Evolutionary conservation across 2,888 invertebrate species (phyloP), one percentile per base, ranked within the genome.

Genomic region (Ommatoiulus sabulosus): DNA sequence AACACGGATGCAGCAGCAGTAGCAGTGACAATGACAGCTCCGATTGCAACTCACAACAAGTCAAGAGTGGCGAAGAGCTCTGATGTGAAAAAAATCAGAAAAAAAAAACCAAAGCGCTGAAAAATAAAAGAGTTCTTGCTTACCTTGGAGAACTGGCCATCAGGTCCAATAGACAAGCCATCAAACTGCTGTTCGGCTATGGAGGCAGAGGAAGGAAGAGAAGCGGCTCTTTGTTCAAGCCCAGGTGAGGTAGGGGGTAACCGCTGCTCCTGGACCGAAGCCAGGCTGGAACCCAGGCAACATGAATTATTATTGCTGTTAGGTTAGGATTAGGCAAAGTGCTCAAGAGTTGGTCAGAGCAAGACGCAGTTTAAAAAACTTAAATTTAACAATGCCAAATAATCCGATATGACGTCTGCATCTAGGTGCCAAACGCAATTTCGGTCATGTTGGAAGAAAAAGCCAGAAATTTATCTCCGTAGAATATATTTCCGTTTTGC

Each of bases 231-330:
- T 90, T 91, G 89, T 72, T 90, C 90, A 52, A 90, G 87, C 35
- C 88, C 90, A 24, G 90, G 90, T 44, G 90, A 90, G 48, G 90
- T 87, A 46, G 90, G 90, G 48, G 90, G 90, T 85, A 91, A 90
- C 80, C 98, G 95, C 93, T 98, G 98, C 93, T 98, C 98, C 94
- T 98, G 98, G 84, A 98, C 98, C 93, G 98, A 97, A 84, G 98
- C 98, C 93, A 98, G 95, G 93, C 98, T 98, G 93, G 15, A 91
- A 91, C 90, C 89, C 85, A 85, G 35, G 85, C 46, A 85, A 85
- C 46, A 85, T 85, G 44, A 85, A 85, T 85, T 85, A 85, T 85
- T 85, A 85, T 85, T 85, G 44, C 46, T 85, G 85, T 44, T 85
- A 44, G 20, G 46, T 72, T n/a, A 72, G 24, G 8, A 24, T 72